Conservation (phyloP, 1,140 invertebrate genomes). For the Nixonia krombeini region DNA sequence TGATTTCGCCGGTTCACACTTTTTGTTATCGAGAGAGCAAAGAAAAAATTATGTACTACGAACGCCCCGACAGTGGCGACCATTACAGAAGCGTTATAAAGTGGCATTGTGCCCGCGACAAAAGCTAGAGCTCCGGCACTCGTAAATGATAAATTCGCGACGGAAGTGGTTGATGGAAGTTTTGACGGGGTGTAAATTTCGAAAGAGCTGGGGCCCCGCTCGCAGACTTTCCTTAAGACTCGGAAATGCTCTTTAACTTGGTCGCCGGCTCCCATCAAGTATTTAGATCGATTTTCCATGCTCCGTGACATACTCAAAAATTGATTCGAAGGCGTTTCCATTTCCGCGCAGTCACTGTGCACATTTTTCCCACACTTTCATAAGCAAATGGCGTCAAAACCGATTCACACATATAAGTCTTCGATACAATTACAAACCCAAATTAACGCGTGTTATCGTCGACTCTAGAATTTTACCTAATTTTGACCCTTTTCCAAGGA, state of each 20-base stretch:
- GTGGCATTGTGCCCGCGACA: conserved; percentile 3
- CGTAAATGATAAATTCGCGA: conserved; percentile 32
- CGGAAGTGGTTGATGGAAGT: conserved; percentile 32
- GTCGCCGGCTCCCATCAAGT: conserved; percentile 26
- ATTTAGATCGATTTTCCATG: conserved; percentile 25
- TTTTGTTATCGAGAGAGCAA: too few relatives aligned
- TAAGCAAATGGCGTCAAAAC: too few relatives aligned
- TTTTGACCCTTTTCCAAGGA: too few relatives aligned
- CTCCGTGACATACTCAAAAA: conserved; percentile 1
- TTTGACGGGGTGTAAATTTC: conserved; percentile 35
- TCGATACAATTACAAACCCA: too few relatives aligned
- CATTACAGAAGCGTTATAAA: conserved; percentile 11
- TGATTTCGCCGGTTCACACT: too few relatives aligned
- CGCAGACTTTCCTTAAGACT: conserved; percentile 21
- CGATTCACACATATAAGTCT: too few relatives aligned
- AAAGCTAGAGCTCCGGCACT: conserved; percentile 15
- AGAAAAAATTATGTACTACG: not conserved
- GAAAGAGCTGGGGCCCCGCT: conserved; percentile 13
- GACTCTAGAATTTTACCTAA: too few relatives aligned
- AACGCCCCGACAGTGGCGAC: not conserved
- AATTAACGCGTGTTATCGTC: too few relatives aligned
- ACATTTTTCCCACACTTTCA: too few relatives aligned
- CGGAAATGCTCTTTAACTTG: conserved; percentile 30
- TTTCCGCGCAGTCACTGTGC: too few relatives aligned
- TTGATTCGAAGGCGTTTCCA: too few relatives aligned